These are phyloP conservation scores for Bombus soroeensis DNA, from an alignment of 1,140 invertebrate genomes.

Conservation along the genomic window DNA sequence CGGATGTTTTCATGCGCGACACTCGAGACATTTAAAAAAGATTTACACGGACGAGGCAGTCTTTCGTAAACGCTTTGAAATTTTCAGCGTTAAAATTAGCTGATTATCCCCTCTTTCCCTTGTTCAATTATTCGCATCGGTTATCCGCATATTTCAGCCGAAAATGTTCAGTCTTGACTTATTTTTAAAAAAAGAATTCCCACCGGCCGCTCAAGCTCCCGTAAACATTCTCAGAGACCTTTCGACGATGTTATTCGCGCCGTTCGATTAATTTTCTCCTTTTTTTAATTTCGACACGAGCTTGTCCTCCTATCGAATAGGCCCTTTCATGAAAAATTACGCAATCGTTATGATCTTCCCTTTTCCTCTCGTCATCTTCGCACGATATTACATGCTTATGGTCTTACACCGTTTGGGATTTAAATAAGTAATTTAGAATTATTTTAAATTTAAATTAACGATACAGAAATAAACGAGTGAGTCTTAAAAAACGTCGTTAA, in stretches of 20 bases:
- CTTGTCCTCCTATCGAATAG: neutral
- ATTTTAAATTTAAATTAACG: neutral
- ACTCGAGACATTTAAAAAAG: neutral
- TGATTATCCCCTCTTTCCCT: neutral
- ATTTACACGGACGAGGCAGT: neutral
- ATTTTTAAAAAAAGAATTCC: slow-evolving; percentile 11
- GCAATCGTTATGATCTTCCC: neutral
- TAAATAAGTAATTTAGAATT: neutral
- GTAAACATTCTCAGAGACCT: neutral
- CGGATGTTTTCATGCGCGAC: neutral
- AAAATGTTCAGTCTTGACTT: neutral
- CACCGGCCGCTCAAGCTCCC: neutral
- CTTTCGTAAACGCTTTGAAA: neutral
- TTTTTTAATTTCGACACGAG: neutral
- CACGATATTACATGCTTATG: too few relatives aligned
- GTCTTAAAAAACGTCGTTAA: too few relatives aligned
- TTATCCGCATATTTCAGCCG: slow-evolving; percentile 12
- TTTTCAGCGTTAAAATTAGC: slow-evolving; percentile 17
- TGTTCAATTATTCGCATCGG: slow-evolving; percentile 10
- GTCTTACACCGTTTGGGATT: too few relatives aligned
- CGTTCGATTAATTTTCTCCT: slow-evolving; percentile 3
- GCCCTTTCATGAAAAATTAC: neutral
- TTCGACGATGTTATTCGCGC: neutral
- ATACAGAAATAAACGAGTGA: too few relatives aligned
- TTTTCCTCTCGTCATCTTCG: neutral